Base-by-base conservation (phyloP, 1,140 invertebrate species). In the Drosophila repletoides region DNA sequence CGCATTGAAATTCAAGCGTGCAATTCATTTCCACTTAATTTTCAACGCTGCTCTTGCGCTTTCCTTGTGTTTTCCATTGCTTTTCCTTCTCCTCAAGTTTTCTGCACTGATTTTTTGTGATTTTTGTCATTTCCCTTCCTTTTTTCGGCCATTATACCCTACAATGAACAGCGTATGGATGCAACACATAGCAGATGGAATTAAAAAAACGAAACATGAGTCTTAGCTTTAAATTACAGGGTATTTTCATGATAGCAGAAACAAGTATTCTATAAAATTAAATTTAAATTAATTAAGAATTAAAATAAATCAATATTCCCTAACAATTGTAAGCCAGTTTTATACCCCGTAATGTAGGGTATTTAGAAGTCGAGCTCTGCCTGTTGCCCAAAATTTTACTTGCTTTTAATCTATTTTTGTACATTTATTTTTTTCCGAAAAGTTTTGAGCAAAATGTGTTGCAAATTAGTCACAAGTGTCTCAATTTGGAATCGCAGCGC, bases 1-100 rank as follows among this genome's bases (percentile, higher is more conserved):
- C 56, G 71, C 75, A 86, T 86, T 86, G 80, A 86, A 86, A 86
- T 86, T 86, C 80, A 86, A 86, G 80, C 80, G 80, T 75, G 80
- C 80, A 86, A 86, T 86, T 86, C 80, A 86, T 86, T 86, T 86
- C 80, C 80, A 86, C 80, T 86, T 86, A 86, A 86, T 86, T 86
- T 86, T 86, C 75, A 86, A 86, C 80, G 80, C 64, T 76, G 33
- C 69, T 67, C 45, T 45, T 52, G 21, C 34, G 60, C 43, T 46
- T 46, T 61, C 26, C 36, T 38, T 56, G 22, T 17, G 24, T 34
- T 55, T 41, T 22, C 17, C 29, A 6, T 5, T 46, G 26, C 12
- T n/a, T 31, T 24, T 59, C 29, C 64, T 36, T 34, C 26, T 24
- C 6, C 14, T n/a, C 43, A 67, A 60, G 45, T 66, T 66, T 45